A percentile compares a stretch with the other conserved stretches of the same genome.
Evolutionary conservation across 2,113 vertebrate genomes (phyloP).

Genomic region (Lamprotornis superbus): DNA sequence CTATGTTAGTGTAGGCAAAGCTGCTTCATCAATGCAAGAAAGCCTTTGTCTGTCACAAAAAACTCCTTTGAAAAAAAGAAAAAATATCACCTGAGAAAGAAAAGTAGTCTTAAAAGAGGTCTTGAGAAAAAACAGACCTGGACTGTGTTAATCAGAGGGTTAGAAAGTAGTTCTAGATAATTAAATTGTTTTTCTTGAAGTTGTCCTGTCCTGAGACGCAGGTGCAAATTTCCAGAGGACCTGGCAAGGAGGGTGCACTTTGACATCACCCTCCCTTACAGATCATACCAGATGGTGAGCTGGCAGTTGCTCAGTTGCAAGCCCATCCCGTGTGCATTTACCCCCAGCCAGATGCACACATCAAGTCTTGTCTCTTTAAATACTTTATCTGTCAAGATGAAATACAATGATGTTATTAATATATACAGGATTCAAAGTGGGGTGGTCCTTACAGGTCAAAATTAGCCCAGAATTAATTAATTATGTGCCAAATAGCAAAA

Average conservation of each 20-base stretch:
- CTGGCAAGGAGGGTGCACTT: slow-evolving; percentile 5
- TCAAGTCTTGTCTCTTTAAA: slow-evolving; percentile 34
- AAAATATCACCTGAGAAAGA: neutral
- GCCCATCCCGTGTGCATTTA: slow-evolving; percentile 38
- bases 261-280: slow-evolving; percentile 46
- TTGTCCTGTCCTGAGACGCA: neutral
- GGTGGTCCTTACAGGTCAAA: neutral
- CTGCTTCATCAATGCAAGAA: neutral
- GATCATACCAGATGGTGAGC: slow-evolving; percentile 56
- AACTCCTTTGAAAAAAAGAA: neutral
- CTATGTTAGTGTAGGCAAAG: neutral
- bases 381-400: slow-evolving; percentile 31
- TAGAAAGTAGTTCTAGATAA: neutral
- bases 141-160: neutral
- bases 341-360: slow-evolving; percentile 33
- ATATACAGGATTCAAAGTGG: neutral
- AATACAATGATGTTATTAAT: slow-evolving; percentile 19
- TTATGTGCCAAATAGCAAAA: neutral
- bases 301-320: slow-evolving; percentile 60
- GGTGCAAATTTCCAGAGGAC: slow-evolving; percentile 20
- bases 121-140: neutral
- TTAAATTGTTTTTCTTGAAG: neutral
- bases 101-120: neutral
- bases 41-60: neutral
- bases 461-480: slow-evolving; percentile 28